These are phyloP conservation scores for Catharus fuscescens DNA, from an alignment of 2,113 vertebrate species.

Conservation along the genomic window DNA sequence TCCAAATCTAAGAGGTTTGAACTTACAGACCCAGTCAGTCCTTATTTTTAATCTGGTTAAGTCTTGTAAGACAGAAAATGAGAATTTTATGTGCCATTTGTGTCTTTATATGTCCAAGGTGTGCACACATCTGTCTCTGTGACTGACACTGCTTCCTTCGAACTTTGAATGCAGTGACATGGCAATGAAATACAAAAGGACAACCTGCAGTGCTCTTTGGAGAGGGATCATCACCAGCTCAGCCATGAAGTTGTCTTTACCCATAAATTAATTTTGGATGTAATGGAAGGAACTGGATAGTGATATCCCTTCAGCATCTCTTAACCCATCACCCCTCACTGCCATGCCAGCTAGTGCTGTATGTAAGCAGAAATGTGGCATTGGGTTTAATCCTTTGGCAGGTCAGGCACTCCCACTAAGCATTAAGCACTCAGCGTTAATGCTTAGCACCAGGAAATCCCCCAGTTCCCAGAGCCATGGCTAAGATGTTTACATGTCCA, in stretches of 20 bases:
- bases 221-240: background rate
- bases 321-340: background rate
- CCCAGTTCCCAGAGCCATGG: background rate
- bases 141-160: background rate
- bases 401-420: conserved; percentile 26
- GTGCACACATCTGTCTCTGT: background rate
- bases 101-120: background rate
- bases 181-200: background rate
- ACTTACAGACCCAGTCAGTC: background rate
- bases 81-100: background rate
- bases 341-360: background rate
- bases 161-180: background rate
- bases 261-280: background rate
- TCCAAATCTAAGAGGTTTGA: background rate
- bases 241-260: background rate
- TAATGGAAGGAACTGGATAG: background rate
- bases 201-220: background rate
- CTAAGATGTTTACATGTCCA: background rate
- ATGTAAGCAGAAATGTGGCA: conserved; percentile 33
- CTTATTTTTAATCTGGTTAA: background rate
- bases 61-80: background rate
- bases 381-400: conserved; percentile 48
- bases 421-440: background rate
- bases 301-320: background rate
- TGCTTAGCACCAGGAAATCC: conserved; percentile 51